Base-by-base conservation (phyloP, 1,140 invertebrate genomes). In the Nylanderia fulva region DNA sequence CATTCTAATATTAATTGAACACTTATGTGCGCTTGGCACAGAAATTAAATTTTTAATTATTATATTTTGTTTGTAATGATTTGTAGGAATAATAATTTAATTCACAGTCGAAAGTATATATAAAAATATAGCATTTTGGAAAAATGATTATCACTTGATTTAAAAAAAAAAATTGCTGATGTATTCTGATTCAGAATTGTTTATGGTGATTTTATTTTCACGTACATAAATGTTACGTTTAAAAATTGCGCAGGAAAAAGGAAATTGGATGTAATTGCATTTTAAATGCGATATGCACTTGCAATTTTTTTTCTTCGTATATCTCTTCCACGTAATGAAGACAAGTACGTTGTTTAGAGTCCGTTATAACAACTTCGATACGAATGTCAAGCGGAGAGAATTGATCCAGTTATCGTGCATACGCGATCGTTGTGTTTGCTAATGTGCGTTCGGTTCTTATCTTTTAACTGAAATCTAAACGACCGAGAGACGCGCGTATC, bases 401-500 rank as follows among this genome's bases (percentile, higher is more conserved):
- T 21, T 56, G 9, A 60, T 75, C 36, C 42, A 42, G 24, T 61
- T 61, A 27, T 6, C 5, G 2, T 72, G 6, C 36, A 21, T 18
- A 21, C 15, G n/a, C 15, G n/a, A 39, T 58, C 52, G 7, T 56
- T 39, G 2, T 18, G 36, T 42, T 39, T 45, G 36, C 24, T 76
- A 63, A 76, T 63, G 36, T 9, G 24, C 39, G 39, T 75, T 61
- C 8, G 33, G 21, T 21, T 74, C 1, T 5, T 76, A 76, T 76
- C 56, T 76, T 18, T 2, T 15, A 11, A 63, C 56, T 56, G 56
- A 76, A 63, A 76, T 76, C 74, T 63, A 76, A 76, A 76, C 36
- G 58, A 61, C 56, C 36, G 15, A 27, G 36, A 29, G 24, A 45
- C 21, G 42, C 48, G n/a, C 48, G 29, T 74, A 74, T 74, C 71